Evolutionary conservation across 2,888 invertebrate species (phyloP), one percentile per base, ranked within the genome.

Genomic region (Cantharis flavilabris): DNA sequence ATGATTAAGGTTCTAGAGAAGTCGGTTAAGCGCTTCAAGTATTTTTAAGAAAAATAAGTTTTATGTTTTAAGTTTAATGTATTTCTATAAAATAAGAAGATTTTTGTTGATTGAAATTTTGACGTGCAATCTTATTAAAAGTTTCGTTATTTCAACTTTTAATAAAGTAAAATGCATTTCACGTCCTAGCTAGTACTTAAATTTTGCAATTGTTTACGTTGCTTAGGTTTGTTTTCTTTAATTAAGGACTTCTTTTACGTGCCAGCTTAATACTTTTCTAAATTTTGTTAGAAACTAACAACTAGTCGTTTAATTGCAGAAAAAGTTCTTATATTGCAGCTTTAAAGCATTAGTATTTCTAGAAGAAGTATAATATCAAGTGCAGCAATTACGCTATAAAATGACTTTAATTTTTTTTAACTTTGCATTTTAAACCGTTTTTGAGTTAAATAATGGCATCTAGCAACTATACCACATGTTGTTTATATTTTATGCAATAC

Each of bases 211-310:
- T 75, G 77, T 75, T 77, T 77, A 75, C 75, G 72, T 72, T 77
- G 77, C 70, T 77, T 77, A 77, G 71, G 77, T 73, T 77, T 75
- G 77, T 74, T 75, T 75, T 70, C 75, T 75, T 75, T 77, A 77
- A 77, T 77, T 77, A 77, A 71, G 64, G 75, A 75, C 70, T 73
- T 77, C 77, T 75, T 49, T 63, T 71, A 77, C 77, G 77, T 77
- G 69, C 67, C 65, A 72, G 72, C 75, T 72, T 77, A 73, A 77
- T 75, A 77, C 77, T 77, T 77, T 77, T 75, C 72, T 75, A 75
- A 77, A 77, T 77, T 77, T 75, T 75, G 77, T 75, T 72, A 72
- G 75, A 77, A 77, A 75, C 75, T 75, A 77, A 74, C 75, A 77
- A 75, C 77, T 77, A 77, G 72, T 77, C 70, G 70, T 77, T 75